phyloP scores from a whole-genome alignment of 2,113 vertebrate genomes.

The Pelodiscus sinensis region DNA sequence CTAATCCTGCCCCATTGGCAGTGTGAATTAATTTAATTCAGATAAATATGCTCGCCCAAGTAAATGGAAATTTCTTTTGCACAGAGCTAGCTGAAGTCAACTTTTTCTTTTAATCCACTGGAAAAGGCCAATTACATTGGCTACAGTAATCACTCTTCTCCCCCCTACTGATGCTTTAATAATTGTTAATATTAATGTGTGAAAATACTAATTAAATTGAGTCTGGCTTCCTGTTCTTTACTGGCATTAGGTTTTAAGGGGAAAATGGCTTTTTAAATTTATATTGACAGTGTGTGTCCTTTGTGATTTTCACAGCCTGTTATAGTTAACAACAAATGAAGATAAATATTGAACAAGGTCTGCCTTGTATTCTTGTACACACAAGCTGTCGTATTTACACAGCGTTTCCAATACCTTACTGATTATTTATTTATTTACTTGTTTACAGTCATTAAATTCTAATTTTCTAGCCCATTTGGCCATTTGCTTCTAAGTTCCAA shows the following conservation, averaged over 20 bases:
- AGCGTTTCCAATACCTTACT: neutral
- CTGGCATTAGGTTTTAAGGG: constrained; percentile 59
- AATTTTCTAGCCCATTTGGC: constrained; percentile 44
- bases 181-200: constrained; percentile 47
- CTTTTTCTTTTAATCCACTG: constrained; percentile 4
- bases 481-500: constrained; percentile 33
- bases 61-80: constrained; percentile 45
- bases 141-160: constrained; percentile 40
- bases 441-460: constrained; percentile 39
- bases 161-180: constrained; percentile 27
- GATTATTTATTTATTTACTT: constrained; percentile 41
- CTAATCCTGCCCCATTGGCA: constrained; percentile 55
- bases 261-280: constrained; percentile 76
- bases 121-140: constrained; percentile 18
- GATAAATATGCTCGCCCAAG: constrained; percentile 66
- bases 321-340: constrained; percentile 74
- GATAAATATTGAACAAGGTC: constrained; percentile 64
- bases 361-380: neutral
- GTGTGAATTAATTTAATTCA: constrained; percentile 69
- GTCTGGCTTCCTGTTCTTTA: constrained; percentile 68
- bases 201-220: constrained; percentile 66
- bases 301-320: constrained; percentile 68
- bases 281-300: constrained; percentile 70
- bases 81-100: constrained; percentile 47
- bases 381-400: neutral